A percentile compares a stretch with the other conserved stretches of the same genome.
Conservation (phyloP, 1,140 invertebrate genomes). For the Bombus balteatus region DNA sequence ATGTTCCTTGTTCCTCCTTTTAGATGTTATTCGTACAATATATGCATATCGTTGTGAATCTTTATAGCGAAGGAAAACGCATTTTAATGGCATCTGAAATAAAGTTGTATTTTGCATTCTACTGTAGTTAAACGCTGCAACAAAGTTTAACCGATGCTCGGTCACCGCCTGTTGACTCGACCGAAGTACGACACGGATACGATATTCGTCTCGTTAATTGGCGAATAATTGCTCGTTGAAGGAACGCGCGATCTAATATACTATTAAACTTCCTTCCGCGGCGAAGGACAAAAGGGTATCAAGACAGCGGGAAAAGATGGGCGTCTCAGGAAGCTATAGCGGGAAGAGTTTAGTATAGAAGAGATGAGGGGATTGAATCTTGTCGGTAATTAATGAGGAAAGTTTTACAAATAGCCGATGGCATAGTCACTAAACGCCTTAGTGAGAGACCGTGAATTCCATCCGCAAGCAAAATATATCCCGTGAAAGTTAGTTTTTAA, state of each 20-base stretch:
- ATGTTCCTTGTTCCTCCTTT: too few species aligned
- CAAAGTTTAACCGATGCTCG: not conserved
- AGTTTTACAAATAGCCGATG: slow-evolving; percentile 77
- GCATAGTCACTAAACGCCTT: slow-evolving; percentile 71
- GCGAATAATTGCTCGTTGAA: slow-evolving; percentile 61
- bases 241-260: slow-evolving; percentile 69
- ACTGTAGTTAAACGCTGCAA: not conserved
- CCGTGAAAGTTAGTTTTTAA: slow-evolving; percentile 66
- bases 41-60: not conserved
- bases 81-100: not conserved
- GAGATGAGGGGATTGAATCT: slow-evolving; percentile 73
- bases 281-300: slow-evolving; percentile 59
- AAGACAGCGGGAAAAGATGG: slow-evolving; percentile 52
- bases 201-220: slow-evolving; percentile 64
- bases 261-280: slow-evolving; percentile 71
- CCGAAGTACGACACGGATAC: not conserved
- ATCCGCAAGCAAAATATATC: slow-evolving; percentile 64
- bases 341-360: slow-evolving; percentile 44
- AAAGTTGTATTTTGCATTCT: not conserved
- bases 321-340: not conserved
- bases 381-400: slow-evolving; percentile 79
- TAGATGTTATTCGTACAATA: too few species aligned
- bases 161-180: slow-evolving; percentile 21
- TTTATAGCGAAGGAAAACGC: not conserved
- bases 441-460: slow-evolving; percentile 66